Conservation (phyloP, 2,888 invertebrate species). For the Criorhina ranunculi region DNA sequence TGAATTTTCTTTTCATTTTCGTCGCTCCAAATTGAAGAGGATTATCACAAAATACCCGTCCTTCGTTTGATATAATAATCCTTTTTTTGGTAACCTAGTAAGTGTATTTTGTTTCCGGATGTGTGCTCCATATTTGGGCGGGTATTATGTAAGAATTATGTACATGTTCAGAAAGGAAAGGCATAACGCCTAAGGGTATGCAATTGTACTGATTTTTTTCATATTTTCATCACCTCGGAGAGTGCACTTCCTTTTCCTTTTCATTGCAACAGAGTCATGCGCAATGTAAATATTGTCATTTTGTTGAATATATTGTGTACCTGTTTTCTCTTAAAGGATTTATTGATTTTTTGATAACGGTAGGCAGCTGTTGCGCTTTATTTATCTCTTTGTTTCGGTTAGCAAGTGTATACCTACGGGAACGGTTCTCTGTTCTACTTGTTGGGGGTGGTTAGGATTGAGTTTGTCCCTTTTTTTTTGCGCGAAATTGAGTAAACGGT, state of each 20-base stretch:
- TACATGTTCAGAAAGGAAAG: not conserved
- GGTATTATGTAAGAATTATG: constrained; percentile 28
- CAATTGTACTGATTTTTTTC: constrained; percentile 27
- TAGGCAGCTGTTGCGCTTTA: constrained; percentile 71
- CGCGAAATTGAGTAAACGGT: not conserved
- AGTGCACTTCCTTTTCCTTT: constrained; percentile 40
- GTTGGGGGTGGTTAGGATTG: constrained; percentile 39
- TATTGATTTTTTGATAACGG: constrained; percentile 71
- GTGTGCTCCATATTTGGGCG: constrained; percentile 14
- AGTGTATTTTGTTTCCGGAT: not conserved
- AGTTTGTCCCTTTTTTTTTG: not conserved
- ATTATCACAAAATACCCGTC: not conserved
- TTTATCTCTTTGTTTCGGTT: constrained; percentile 26
- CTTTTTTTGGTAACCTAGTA: not conserved
- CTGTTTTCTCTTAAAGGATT: not conserved
- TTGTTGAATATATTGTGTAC: constrained; percentile 4
- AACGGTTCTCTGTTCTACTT: constrained; percentile 4
- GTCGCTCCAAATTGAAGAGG: not conserved
- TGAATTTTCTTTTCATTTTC: not conserved
- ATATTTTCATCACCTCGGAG: not conserved
- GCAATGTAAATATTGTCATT: constrained; percentile 6
- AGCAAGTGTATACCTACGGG: not conserved
- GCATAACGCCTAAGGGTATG: constrained; percentile 62
- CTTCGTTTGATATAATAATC: not conserved
- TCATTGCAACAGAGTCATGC: constrained; percentile 37